phyloP scores from a whole-genome alignment of 53 echinoderm and acorn worm genomes.

The Echinarachnius parma region DNA sequence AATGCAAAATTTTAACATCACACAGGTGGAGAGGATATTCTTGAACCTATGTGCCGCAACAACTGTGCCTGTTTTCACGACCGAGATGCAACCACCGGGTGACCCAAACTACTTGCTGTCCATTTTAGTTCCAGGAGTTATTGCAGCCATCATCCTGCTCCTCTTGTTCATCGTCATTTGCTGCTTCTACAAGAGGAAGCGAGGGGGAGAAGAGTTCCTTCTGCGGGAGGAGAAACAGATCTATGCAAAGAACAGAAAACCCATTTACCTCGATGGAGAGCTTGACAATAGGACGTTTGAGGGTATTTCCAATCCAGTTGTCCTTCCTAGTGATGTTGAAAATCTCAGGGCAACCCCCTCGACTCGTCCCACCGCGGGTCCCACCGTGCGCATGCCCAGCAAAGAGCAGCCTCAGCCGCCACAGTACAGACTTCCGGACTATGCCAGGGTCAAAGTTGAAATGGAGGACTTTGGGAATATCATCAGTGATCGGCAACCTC shows the following conservation, averaged over 20 bases:
- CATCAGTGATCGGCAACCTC: slow-evolving; percentile 11
- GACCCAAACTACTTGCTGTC: slow-evolving; percentile 12
- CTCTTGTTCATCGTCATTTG: slow-evolving; percentile 39
- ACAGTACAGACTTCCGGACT: slow-evolving; percentile 28
- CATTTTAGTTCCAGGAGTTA: slow-evolving; percentile 37
- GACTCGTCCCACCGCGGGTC: background rate
- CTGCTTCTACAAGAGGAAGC: slow-evolving; percentile 47
- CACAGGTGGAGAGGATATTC: slow-evolving; percentile 24
- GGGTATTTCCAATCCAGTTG: slow-evolving; percentile 42
- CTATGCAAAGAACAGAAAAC: slow-evolving; percentile 61
- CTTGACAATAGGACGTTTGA: slow-evolving; percentile 18
- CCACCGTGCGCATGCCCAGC: background rate
- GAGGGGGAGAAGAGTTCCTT: slow-evolving; percentile 66
- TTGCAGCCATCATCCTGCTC: slow-evolving; percentile 39
- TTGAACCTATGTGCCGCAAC: slow-evolving; percentile 35
- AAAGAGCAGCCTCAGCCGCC: slow-evolving; percentile 16
- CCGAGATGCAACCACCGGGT: slow-evolving; percentile 1
- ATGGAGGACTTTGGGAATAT: slow-evolving; percentile 1
- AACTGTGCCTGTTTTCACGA: slow-evolving; percentile 31
- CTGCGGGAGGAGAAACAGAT: slow-evolving; percentile 53
- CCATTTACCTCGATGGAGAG: slow-evolving; percentile 60
- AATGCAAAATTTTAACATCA: slow-evolving; percentile 30
- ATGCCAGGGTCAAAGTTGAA: slow-evolving; percentile 20
- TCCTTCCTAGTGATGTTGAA: slow-evolving; percentile 59
- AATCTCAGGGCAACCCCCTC: slow-evolving; percentile 20